Evolutionary conservation across 2,113 vertebrate species (phyloP).

Genomic region (Heterotilapia buettikoferi): DNA sequence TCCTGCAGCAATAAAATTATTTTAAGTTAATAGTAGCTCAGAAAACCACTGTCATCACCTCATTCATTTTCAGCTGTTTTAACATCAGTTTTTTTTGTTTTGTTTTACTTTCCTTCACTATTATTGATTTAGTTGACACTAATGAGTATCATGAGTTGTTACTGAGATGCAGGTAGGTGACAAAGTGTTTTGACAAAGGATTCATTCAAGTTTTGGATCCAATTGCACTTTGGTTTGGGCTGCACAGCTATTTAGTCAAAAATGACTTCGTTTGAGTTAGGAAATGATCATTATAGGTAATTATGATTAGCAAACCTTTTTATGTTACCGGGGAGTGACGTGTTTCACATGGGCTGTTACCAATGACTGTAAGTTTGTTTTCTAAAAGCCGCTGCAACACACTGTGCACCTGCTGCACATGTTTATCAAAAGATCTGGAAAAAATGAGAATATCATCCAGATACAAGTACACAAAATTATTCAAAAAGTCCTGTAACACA

Average conservation of each 20-base stretch:
- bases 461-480: no score
- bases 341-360: not conserved
- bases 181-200: not conserved
- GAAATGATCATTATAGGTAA: not conserved
- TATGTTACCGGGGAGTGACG: not conserved
- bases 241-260: not conserved
- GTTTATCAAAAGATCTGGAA: no score
- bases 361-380: not conserved
- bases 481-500: no score
- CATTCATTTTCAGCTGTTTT: not conserved
- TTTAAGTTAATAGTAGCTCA: not conserved
- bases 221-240: not conserved
- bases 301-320: not conserved
- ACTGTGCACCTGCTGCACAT: no score
- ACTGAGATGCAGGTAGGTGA: not conserved
- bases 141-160: not conserved
- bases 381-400: no score
- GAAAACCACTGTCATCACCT: not conserved
- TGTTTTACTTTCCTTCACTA: not conserved
- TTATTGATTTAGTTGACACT: not conserved
- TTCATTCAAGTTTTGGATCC: not conserved
- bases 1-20: not conserved
- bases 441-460: no score
- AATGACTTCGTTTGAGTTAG: not conserved
- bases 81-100: not conserved